These are phyloP conservation scores for Nemurella pictetii DNA, from an alignment of 2,888 invertebrate species.

Conservation along the genomic window DNA sequence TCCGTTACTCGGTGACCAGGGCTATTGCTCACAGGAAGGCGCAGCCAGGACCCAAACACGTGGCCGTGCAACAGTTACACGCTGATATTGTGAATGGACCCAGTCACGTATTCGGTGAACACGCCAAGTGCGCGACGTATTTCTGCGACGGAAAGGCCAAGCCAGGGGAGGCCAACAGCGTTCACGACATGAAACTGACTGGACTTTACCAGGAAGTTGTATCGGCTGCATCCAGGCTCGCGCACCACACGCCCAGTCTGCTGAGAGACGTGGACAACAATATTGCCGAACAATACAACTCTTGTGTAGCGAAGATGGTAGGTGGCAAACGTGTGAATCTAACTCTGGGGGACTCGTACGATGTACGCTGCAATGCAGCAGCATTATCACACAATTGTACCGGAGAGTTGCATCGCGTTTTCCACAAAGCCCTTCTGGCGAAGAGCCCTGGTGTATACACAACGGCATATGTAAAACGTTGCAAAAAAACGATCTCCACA, in stretches of 20 bases:
- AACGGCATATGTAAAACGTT: no score
- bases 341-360: constrained; percentile 20
- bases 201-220: constrained; percentile 31
- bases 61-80: neutral
- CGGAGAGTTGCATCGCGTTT: neutral
- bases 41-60: neutral
- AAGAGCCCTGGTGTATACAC: neutral
- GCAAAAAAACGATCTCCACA: neutral
- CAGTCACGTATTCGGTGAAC: constrained; percentile 38
- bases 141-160: constrained; percentile 32
- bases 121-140: constrained; percentile 25
- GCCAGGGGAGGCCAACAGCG: constrained; percentile 27
- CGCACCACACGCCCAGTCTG: no score
- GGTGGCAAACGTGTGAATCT: constrained; percentile 35
- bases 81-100: constrained; percentile 34
- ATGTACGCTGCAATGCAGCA: constrained; percentile 18
- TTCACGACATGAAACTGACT: constrained; percentile 8
- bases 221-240: constrained; percentile 20
- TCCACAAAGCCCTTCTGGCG: neutral
- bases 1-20: constrained; percentile 30
- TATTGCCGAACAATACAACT: constrained; percentile 23
- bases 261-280: constrained; percentile 34
- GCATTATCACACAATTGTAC: neutral
- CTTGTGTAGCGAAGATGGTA: constrained; percentile 26
- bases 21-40: constrained; percentile 23